Percentiles rank a stretch among this genome's conserved stretches.
These are phyloP conservation scores for Hirundo rustica DNA, from an alignment of 2,797 vertebrate species.

Conservation along the genomic window DNA sequence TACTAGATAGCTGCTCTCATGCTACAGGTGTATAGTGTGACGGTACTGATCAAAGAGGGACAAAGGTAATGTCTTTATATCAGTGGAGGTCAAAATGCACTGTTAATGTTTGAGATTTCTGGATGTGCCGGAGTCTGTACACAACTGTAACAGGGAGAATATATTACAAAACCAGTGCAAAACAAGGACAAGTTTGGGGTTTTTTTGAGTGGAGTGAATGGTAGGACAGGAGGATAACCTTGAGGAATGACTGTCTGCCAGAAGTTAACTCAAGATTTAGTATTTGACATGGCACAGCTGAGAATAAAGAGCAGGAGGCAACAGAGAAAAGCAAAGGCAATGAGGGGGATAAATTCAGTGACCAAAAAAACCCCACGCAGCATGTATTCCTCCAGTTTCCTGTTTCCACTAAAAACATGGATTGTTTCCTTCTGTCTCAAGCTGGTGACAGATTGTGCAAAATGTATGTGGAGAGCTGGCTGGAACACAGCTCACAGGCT, in stretches of 20 bases:
- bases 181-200: background rate
- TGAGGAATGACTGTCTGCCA: background rate
- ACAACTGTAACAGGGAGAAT: background rate
- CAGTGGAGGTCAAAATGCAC: background rate
- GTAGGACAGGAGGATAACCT: background rate
- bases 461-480: conserved; percentile 55
- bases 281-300: background rate
- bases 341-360: background rate
- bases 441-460: conserved; percentile 62
- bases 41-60: background rate
- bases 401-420: conserved; percentile 29
- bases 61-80: background rate
- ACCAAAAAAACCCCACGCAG: background rate
- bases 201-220: background rate
- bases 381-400: background rate
- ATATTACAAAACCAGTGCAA: background rate
- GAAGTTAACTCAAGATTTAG: background rate
- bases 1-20: background rate
- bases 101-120: background rate
- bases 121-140: background rate
- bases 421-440: conserved; percentile 59
- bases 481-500: conserved; percentile 43
- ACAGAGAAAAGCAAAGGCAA: background rate
- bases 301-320: background rate
- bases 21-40: background rate